Base-by-base conservation (phyloP, 2,888 invertebrate species). In the Syrphus vitripennis region DNA sequence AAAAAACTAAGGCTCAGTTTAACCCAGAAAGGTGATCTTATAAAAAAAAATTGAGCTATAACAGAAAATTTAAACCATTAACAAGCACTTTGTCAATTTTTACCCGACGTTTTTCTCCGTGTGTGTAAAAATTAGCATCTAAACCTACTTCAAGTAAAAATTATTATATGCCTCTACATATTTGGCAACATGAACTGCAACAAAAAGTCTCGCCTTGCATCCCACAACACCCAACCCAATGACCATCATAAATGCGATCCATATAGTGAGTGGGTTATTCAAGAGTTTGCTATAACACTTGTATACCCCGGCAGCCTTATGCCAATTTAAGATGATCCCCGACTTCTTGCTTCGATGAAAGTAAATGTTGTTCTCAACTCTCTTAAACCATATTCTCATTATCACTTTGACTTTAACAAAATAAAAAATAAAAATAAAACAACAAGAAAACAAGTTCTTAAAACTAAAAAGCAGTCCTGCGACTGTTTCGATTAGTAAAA, bases 331-430 rank as follows among this genome's bases (percentile, higher is more conserved):
- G 26, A 40, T 42, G 19, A 65, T 0, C 21, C 12, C 21, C 34
- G 4, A 59, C 59, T 21, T 34, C 26, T 50, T 34, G 7, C n/a
- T 16, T 67, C 57, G 71, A 71, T 84, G 81, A 84, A 81, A 84
- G 84, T 84, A 84, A 84, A 84, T 76, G 67, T 67, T 55, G 74
- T 74, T 74, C 72, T 19, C 40, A 67, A 67, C 67, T 48, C 67
- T 67, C 24, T 21, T 21, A 29, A 9, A 31, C 50, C 59, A 48
- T 42, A 78, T 40, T 29, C 55, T 19, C 40, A 57, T 77, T 77
- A 55, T 31, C 67, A 40, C 37, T 71, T 12, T 50, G 10, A 4
- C 34, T 34, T 14, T 2, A 34, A 14, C 5, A 59, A 34, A 59
- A 59, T 21, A 31, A 19, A 34, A 59, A 14, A 21, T 0, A 19